Conservation (phyloP, 2,113 vertebrate genomes). For the Falcunculus frontatus region DNA sequence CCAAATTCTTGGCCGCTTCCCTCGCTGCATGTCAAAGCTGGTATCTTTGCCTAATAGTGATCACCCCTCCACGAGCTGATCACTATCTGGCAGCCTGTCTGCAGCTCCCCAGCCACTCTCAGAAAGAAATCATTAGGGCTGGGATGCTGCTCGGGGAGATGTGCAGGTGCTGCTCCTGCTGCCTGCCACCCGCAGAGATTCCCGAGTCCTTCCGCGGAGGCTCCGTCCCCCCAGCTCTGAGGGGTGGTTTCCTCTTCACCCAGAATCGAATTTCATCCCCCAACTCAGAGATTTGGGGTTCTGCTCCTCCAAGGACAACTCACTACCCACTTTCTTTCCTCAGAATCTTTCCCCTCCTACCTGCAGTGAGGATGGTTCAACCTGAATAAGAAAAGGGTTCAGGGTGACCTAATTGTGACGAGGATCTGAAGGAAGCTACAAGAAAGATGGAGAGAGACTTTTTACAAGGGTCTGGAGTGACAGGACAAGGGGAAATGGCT, state of each 20-base stretch:
- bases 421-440: neutral
- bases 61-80: slow-evolving; percentile 37
- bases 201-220: neutral
- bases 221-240: neutral
- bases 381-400: neutral
- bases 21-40: slow-evolving; percentile 65
- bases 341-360: neutral
- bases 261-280: neutral
- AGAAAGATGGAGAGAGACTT: neutral
- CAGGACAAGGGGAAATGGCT: neutral
- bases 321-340: neutral
- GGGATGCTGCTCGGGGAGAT: neutral
- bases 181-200: neutral
- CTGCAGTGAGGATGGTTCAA: neutral
- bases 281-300: neutral
- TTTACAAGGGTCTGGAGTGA: neutral
- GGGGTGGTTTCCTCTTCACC: neutral
- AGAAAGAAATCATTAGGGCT: slow-evolving; percentile 64
- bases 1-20: slow-evolving; percentile 43
- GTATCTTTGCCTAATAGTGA: slow-evolving; percentile 36
- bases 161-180: neutral
- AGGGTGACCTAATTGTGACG: neutral
- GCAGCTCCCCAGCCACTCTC: neutral
- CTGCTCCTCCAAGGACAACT: neutral
- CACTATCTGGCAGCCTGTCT: slow-evolving; percentile 48